A percentile compares a stretch with the other conserved stretches of the same genome.
phyloP scores from a whole-genome alignment of 1,140 invertebrate genomes.

The Mizuhopecten yessoensis region DNA sequence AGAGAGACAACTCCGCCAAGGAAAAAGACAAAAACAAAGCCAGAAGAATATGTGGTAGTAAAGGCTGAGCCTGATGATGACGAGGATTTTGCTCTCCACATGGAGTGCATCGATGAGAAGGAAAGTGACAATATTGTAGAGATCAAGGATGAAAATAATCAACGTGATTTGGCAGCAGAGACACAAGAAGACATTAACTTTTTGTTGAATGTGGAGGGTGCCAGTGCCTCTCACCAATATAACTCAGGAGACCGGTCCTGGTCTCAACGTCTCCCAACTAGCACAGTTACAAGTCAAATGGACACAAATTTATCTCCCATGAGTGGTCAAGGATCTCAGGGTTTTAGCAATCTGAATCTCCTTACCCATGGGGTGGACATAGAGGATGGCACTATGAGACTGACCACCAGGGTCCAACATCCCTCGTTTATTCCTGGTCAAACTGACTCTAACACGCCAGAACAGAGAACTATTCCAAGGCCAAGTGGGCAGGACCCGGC shows the following conservation, averaged over 20 bases:
- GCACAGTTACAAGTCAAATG: slow-evolving; percentile 32
- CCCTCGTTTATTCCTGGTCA: background rate
- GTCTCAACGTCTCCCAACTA: background rate
- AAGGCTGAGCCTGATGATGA: slow-evolving; percentile 13
- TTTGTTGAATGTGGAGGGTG: slow-evolving; percentile 2
- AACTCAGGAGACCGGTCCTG: background rate
- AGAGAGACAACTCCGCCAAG: slow-evolving; percentile 1
- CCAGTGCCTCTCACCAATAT: background rate
- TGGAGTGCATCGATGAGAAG: slow-evolving; percentile 17
- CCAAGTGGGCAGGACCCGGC: slow-evolving; percentile 20
- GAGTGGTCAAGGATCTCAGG: slow-evolving; percentile 11
- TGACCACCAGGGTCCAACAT: slow-evolving; percentile 36
- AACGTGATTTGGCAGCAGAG: slow-evolving; percentile 18
- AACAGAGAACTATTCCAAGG: slow-evolving; percentile 33
- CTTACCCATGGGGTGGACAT: slow-evolving; percentile 9
- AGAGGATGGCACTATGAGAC: slow-evolving; percentile 6
- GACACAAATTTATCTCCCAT: slow-evolving; percentile 15
- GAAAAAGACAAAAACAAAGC: background rate
- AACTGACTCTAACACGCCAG: slow-evolving; percentile 25
- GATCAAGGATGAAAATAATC: background rate
- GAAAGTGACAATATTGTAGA: background rate
- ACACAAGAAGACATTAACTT: slow-evolving; percentile 13
- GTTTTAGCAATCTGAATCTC: slow-evolving; percentile 26
- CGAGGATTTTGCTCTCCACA: slow-evolving; percentile 19
- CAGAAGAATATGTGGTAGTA: background rate